These are phyloP conservation scores for Triplophysa bombifrons DNA, from an alignment of 2,797 vertebrate species.

Conservation along the genomic window DNA sequence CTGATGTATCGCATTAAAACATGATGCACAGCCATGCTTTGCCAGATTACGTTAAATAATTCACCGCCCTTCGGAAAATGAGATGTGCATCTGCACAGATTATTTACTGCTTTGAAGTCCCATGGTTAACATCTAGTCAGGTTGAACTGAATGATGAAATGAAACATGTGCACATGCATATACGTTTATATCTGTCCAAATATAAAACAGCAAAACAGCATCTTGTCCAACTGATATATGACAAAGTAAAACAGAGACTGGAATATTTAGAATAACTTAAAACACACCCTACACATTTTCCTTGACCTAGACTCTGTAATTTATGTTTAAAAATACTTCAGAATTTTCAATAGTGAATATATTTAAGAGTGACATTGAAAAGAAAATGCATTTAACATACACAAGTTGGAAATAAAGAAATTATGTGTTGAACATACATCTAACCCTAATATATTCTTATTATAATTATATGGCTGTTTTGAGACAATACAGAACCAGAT, in stretches of 20 bases:
- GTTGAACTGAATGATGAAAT: slow-evolving; percentile 11
- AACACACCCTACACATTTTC: neutral
- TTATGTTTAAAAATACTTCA: neutral
- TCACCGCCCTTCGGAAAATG: slow-evolving; percentile 78
- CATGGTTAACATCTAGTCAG: slow-evolving; percentile 58
- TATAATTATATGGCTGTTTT: neutral
- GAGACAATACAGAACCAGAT: neutral
- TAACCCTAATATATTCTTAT: neutral
- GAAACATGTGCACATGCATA: neutral
- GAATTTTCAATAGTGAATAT: neutral
- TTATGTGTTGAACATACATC: neutral
- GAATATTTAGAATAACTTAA: slow-evolving; percentile 1
- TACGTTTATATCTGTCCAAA: slow-evolving; percentile 1
- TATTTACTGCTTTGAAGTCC: slow-evolving; percentile 78
- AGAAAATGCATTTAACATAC: neutral
- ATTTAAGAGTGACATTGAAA: neutral
- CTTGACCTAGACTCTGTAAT: neutral
- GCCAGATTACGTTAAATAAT: slow-evolving; percentile 84
- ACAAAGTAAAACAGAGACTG: neutral
- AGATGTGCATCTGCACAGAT: slow-evolving; percentile 75
- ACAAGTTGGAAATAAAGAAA: neutral
- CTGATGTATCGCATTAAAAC: slow-evolving; percentile 84
- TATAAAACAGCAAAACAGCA: neutral
- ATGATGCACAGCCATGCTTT: slow-evolving; percentile 82
- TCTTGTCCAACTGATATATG: neutral